Evolutionary conservation across 2,888 invertebrate genomes (phyloP).

Genomic region (Biston stratarius): DNA sequence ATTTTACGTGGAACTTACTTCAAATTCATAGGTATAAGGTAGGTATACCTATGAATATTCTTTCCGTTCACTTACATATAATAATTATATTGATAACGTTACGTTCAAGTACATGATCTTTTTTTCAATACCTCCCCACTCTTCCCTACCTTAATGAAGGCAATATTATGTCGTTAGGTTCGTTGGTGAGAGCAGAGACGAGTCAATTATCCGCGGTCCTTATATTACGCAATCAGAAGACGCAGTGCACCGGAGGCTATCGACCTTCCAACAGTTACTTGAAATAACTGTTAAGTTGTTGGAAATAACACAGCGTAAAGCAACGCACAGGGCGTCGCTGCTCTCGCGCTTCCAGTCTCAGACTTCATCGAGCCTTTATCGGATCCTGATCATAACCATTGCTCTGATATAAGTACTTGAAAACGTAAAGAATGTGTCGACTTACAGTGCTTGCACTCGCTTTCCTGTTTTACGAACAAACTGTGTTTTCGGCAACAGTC

Average conservation of each 20-base stretch:
- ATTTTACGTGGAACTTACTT: no score
- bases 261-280: constrained; percentile 83
- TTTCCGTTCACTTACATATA: no score
- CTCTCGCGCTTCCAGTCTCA: constrained; percentile 58
- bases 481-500: constrained; percentile 60
- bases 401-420: background rate
- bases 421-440: constrained; percentile 49
- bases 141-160: background rate
- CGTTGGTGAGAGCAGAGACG: constrained; percentile 35
- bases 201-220: constrained; percentile 64
- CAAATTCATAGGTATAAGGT: no score
- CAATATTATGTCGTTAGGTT: background rate
- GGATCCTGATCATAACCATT: constrained; percentile 48
- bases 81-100: no score
- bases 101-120: no score
- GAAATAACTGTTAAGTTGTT: constrained; percentile 83
- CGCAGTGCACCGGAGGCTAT: constrained; percentile 80
- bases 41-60: no score
- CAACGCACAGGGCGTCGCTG: constrained; percentile 59
- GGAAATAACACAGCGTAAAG: constrained; percentile 79
- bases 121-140: background rate
- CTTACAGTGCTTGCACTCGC: constrained; percentile 50
- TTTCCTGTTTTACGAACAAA: constrained; percentile 48
- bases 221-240: constrained; percentile 76
- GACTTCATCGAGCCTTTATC: constrained; percentile 65